Percentiles rank a stretch among this genome's conserved stretches.
Conservation (phyloP, 2,797 vertebrate species). For the Acestrorhynchus altus region DNA sequence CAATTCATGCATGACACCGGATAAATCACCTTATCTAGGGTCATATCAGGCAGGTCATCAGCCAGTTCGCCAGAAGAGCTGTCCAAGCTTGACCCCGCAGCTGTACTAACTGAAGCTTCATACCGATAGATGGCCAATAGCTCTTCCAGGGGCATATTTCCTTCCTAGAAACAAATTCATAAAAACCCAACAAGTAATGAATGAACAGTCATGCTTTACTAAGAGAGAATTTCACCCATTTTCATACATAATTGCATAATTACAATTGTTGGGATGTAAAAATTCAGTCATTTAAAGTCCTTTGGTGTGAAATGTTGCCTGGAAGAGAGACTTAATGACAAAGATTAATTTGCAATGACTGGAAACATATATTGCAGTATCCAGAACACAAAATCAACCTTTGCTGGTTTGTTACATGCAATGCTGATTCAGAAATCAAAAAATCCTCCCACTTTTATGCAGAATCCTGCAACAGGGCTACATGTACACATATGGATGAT, state of each 20-base stretch:
- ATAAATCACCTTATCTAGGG: constrained; percentile 91
- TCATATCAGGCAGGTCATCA: constrained; percentile 98
- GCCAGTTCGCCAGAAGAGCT: constrained; percentile 96
- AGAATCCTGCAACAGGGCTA: too few relatives aligned
- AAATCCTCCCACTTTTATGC: too few relatives aligned
- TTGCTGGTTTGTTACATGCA: too few relatives aligned
- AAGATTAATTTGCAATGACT: too few relatives aligned
- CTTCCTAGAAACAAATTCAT: constrained; percentile 79
- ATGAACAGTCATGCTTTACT: neutral
- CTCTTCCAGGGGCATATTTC: constrained; percentile 96
- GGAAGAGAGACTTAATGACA: too few relatives aligned
- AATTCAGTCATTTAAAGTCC: too few relatives aligned
- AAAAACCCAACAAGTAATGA: neutral
- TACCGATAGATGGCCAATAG: constrained; percentile 96
- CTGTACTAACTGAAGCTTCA: constrained; percentile 83
- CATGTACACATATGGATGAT: too few relatives aligned
- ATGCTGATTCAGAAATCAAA: too few relatives aligned
- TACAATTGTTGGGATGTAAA: too few relatives aligned
- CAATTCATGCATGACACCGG: neutral
- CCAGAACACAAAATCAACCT: too few relatives aligned
- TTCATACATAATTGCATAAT: neutral
- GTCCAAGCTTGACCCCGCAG: constrained; percentile 88
- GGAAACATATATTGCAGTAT: too few relatives aligned
- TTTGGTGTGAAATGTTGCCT: too few relatives aligned
- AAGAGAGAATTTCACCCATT: neutral